phyloP scores from a whole-genome alignment of 2,113 vertebrate genomes.

The Corvus cornix region DNA sequence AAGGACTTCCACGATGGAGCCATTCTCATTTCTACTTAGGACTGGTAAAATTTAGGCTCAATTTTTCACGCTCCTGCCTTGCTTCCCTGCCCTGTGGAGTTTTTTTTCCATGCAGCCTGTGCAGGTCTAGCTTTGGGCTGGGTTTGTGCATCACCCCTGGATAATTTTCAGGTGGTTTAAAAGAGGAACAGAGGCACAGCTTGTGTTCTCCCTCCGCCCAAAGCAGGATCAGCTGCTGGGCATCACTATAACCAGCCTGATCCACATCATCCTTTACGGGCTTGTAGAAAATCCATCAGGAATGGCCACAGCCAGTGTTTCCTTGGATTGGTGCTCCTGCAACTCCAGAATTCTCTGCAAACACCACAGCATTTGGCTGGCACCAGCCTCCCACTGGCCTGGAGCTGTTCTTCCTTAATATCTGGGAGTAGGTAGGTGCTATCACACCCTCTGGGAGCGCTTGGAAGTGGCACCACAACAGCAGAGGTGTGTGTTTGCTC shows the following conservation, averaged over 20 bases:
- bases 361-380: neutral
- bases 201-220: neutral
- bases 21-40: neutral
- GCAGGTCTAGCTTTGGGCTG: neutral
- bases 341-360: neutral
- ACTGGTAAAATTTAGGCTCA: neutral
- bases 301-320: rapidly evolving
- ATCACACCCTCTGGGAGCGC: neutral
- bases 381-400: neutral
- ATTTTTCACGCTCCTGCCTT: neutral
- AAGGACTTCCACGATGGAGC: neutral
- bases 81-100: neutral
- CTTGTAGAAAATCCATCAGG: neutral
- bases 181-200: neutral
- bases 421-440: conserved; percentile 15
- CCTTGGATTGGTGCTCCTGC: neutral
- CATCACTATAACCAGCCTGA: rapidly evolving
- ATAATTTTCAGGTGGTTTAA: neutral
- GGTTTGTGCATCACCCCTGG: neutral
- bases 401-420: neutral
- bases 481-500: conserved; percentile 51
- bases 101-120: neutral
- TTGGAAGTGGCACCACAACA: neutral
- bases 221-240: neutral
- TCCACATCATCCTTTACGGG: neutral